Percentiles rank a stretch among this genome's conserved stretches.
These are phyloP conservation scores for Ceraclea dissimilis DNA, from an alignment of 2,888 invertebrate species.

Conservation along the genomic window DNA sequence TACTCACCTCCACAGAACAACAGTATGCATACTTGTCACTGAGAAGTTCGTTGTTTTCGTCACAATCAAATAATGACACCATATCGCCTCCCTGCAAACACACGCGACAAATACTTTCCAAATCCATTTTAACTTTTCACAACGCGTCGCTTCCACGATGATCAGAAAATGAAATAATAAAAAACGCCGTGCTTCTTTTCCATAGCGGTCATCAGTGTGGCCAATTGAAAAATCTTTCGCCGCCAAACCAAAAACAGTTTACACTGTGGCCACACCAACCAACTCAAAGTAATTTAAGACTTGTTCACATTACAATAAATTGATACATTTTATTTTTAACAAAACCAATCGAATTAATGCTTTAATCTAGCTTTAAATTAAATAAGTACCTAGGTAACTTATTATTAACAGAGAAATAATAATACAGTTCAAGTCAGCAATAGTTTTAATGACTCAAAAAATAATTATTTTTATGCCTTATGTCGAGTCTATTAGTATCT, in stretches of 20 bases:
- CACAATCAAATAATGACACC: constrained; percentile 50
- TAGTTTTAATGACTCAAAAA: too few species aligned
- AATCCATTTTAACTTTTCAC: constrained; percentile 40
- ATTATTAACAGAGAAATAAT: too few species aligned
- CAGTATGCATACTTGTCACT: constrained; percentile 46
- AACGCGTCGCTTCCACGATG: neutral
- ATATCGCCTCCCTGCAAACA: constrained; percentile 43
- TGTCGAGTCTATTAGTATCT: too few species aligned
- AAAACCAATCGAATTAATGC: too few species aligned
- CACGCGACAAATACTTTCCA: constrained; percentile 49
- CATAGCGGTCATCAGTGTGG: neutral
- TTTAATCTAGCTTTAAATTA: too few species aligned
- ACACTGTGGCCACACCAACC: constrained; percentile 11
- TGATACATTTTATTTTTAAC: too few species aligned
- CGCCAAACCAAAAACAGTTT: constrained; percentile 1
- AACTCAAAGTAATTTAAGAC: neutral
- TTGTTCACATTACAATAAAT: neutral
- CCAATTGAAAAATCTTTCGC: constrained; percentile 4
- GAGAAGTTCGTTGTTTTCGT: constrained; percentile 49
- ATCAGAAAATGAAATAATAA: constrained; percentile 9
- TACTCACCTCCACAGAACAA: constrained; percentile 47
- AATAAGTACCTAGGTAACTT: too few species aligned
- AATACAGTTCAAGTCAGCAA: too few species aligned
- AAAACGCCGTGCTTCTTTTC: neutral
- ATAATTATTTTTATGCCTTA: too few species aligned